These are phyloP conservation scores for Bhutanitis thaidina DNA, from an alignment of 2,888 invertebrate species.

Conservation along the genomic window DNA sequence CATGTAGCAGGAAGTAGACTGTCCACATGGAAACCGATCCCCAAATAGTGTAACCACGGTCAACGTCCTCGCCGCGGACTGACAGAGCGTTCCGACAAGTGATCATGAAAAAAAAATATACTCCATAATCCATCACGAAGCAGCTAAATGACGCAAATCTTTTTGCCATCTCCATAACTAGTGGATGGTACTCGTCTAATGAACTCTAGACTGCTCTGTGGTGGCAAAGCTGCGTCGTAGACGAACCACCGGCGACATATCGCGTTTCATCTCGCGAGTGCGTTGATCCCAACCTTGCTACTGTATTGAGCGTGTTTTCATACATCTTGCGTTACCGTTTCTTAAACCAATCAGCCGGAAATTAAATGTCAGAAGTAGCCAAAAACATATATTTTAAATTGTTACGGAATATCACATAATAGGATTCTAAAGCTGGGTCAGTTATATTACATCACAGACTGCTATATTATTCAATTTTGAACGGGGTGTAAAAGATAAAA, in stretches of 20 bases:
- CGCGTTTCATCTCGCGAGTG: constrained; percentile 48
- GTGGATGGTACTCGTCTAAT: constrained; percentile 53
- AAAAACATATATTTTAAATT: too few relatives aligned
- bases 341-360: constrained; percentile 22
- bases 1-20: constrained; percentile 15
- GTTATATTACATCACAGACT: too few relatives aligned
- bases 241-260: constrained; percentile 49
- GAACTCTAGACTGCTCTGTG: constrained; percentile 33
- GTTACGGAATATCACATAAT: too few relatives aligned
- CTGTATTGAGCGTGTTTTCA: constrained; percentile 36
- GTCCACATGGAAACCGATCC: constrained; percentile 44
- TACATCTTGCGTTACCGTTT: constrained; percentile 25
- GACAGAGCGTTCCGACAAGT: constrained; percentile 64
- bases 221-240: constrained; percentile 16
- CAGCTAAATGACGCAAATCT: constrained; percentile 63
- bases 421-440: too few relatives aligned
- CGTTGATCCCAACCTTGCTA: constrained; percentile 42
- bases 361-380: background rate
- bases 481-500: too few relatives aligned
- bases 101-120: constrained; percentile 56
- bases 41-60: constrained; percentile 66
- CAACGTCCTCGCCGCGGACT: constrained; percentile 61
- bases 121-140: constrained; percentile 46
- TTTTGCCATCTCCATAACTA: constrained; percentile 52
- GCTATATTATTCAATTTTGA: too few relatives aligned